These are phyloP conservation scores for Morone saxatilis DNA, from an alignment of 2,113 vertebrate genomes.

Conservation along the genomic window DNA sequence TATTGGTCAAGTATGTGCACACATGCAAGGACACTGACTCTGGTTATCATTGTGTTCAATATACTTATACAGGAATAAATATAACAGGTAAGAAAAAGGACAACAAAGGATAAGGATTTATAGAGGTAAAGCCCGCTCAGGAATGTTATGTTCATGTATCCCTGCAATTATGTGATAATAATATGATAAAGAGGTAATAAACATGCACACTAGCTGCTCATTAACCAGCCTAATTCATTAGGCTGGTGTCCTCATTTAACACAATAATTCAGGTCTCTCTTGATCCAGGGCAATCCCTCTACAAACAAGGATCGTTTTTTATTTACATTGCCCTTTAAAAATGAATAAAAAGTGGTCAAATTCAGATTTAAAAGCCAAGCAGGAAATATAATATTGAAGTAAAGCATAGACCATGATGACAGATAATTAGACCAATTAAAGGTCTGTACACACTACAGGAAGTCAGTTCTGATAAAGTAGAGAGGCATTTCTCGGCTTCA, in stretches of 20 bases:
- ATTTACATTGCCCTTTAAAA: no score
- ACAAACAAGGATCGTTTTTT: no score
- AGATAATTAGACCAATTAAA: neutral
- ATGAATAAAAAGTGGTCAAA: no score
- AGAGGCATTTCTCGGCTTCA: neutral
- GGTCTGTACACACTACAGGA: neutral
- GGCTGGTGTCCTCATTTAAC: neutral
- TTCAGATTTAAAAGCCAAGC: neutral
- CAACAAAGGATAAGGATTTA: no score
- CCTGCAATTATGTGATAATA: neutral
- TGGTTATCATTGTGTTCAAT: no score
- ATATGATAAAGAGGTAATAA: slow-evolving; percentile 15
- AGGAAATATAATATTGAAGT: neutral
- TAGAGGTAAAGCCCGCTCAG: no score
- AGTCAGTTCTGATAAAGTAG: slow-evolving; percentile 1
- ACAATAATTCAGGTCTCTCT: neutral
- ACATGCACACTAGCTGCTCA: neutral
- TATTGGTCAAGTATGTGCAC: no score
- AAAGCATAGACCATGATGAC: neutral
- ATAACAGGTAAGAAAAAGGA: no score
- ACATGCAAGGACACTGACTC: no score
- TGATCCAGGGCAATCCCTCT: no score
- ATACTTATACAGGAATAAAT: no score
- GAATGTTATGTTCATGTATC: no score
- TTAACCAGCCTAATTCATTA: neutral